A percentile compares a stretch with the other conserved stretches of the same genome.
Evolutionary conservation across 2,797 vertebrate genomes (phyloP).

Genomic region (Valencia hispanica): DNA sequence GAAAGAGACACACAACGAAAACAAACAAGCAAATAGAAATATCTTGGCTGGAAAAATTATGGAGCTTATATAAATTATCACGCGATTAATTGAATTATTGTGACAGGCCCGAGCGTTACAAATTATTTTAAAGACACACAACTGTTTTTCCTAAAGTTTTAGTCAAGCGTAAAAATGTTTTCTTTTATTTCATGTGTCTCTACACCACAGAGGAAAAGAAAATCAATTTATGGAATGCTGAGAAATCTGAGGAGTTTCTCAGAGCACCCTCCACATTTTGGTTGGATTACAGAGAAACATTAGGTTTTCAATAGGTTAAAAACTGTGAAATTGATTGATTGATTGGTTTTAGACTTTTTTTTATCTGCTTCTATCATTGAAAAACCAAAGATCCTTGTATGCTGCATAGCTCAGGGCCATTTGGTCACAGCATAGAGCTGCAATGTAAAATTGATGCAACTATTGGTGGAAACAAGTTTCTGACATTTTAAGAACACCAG

Average conservation of each 20-base stretch:
- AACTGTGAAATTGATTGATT: background rate
- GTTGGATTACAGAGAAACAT: background rate
- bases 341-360: background rate
- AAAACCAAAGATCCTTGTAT: background rate
- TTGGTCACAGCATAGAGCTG: background rate
- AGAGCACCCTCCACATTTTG: background rate
- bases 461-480: background rate
- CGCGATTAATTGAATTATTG: too few species aligned
- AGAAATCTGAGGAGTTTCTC: background rate
- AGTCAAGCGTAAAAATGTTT: background rate
- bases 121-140: background rate
- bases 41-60: too few species aligned
- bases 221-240: background rate
- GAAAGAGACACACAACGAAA: too few species aligned
- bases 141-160: too few species aligned
- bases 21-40: too few species aligned
- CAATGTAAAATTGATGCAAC: background rate
- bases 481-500: background rate
- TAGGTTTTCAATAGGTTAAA: background rate
- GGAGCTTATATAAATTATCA: too few species aligned
- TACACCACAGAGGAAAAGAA: background rate
- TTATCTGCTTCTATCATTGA: background rate
- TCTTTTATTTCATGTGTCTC: background rate
- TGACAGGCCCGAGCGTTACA: too few species aligned
- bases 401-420: background rate